Base-by-base conservation (phyloP, 2,888 invertebrate species). In the Eucera pruinosa region DNA sequence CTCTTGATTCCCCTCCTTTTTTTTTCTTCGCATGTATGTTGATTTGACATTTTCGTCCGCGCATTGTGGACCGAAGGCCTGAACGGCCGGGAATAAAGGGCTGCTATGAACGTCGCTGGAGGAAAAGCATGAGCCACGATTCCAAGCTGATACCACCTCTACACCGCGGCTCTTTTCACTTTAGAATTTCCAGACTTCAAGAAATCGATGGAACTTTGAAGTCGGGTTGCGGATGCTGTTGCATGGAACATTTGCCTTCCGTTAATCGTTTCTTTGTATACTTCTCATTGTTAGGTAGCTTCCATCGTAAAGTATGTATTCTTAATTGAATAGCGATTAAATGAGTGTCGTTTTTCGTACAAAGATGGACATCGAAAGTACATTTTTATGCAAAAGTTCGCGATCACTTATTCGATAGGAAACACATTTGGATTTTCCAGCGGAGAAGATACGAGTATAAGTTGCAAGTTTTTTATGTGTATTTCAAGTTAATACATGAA, bases 11-110 rank as follows among this genome's bases (percentile, higher is more conserved):
- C 27, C 64, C 73, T 1, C 30, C 9, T 30, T 5, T 33, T 15
- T 9, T 13, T 25, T 18, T 25, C 13, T 27, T n/a, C 18, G 9
- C 75, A 50, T 36, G 36, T 48, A 62, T 62, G 71, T 60, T 79
- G 65, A 78, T 79, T 73, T 79, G 80, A 81, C 82, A 58, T 57
- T 74, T 72, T 65, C 78, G 65, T 50, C 61, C 55, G 57, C n/a
- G 68, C 69, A 71, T 72, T 61, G 80, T 48, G 55, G 48, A 52
- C 54, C 45, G 25, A 79, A 60, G 48, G 58, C 58, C 71, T 68
- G 58, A 30, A 65, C 62, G 47, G 52, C 36, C 58, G 33, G 39
- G 47, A 36, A 62, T 73, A 50, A 72, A 67, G 58, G 25, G n/a
- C 30, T 58, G 33, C 61, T 11, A 11, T n/a, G 50, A 69, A 75